Percentiles rank a stretch among this genome's conserved stretches.
Conservation (phyloP, 2,797 vertebrate species). For the Chrysocyon brachyurus region DNA sequence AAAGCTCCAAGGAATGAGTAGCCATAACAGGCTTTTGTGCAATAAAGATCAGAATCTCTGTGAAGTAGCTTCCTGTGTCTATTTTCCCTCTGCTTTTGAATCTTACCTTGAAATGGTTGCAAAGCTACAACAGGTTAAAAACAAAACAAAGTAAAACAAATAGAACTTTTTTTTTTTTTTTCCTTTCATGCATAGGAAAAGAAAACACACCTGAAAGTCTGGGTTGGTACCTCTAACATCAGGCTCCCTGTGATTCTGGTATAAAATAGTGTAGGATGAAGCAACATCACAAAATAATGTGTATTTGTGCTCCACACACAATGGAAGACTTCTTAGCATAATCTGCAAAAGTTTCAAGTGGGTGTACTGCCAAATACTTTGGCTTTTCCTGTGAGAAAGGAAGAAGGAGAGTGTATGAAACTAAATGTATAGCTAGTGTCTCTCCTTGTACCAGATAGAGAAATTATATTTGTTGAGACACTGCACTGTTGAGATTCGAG, state of each 20-base stretch:
- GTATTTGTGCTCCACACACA: neutral
- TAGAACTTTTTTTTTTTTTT: neutral
- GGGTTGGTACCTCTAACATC: neutral
- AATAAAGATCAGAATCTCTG: constrained; percentile 68
- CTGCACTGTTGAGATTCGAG: constrained; percentile 85
- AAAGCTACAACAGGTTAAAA: constrained; percentile 54
- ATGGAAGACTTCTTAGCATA: neutral
- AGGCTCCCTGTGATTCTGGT: neutral
- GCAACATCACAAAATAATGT: neutral
- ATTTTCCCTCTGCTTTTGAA: neutral
- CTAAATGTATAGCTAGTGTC: constrained; percentile 75
- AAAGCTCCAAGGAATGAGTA: constrained; percentile 64
- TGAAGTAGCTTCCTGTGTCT: constrained; percentile 55
- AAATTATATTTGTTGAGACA: constrained; percentile 88
- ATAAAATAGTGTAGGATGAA: constrained; percentile 5
- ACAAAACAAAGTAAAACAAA: constrained; percentile 52
- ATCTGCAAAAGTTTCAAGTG: constrained; percentile 72
- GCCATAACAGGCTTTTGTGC: constrained; percentile 36
- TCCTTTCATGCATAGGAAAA: neutral
- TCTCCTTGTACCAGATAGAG: constrained; percentile 83
- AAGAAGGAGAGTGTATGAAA: constrained; percentile 69
- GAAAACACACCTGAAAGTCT: constrained; percentile 31
- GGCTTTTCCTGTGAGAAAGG: constrained; percentile 76
- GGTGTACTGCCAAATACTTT: constrained; percentile 80
- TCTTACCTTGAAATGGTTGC: constrained; percentile 46